Evolutionary conservation across 2,888 invertebrate genomes (phyloP).

Genomic region (Drosophila anceps): DNA sequence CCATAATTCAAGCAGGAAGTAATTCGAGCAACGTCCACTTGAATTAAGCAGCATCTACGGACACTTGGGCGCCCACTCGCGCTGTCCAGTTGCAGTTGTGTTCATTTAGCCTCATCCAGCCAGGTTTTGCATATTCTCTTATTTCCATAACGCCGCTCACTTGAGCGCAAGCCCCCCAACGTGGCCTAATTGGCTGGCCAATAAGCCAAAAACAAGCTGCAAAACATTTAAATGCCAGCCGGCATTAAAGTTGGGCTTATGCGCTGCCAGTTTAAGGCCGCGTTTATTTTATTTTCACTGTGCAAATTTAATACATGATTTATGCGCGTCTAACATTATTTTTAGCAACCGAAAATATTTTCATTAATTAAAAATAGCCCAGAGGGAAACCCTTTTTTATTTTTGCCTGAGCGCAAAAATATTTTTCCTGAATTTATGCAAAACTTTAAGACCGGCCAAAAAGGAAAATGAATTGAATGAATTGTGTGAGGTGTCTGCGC

Average conservation of each 20-base stretch:
- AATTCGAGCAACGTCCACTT: conserved; percentile 59
- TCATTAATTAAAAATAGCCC: conserved; percentile 66
- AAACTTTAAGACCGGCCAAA: conserved; percentile 31
- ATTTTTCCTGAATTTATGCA: conserved; percentile 53
- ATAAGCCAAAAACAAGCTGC: conserved; percentile 33
- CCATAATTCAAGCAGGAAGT: conserved; percentile 37
- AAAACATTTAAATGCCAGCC: conserved; percentile 31
- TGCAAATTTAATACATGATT: conserved; percentile 34
- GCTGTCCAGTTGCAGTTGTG: conserved; percentile 30
- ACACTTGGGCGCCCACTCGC: conserved; percentile 41
- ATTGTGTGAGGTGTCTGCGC: conserved; percentile 18
- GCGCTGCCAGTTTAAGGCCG: conserved; percentile 14
- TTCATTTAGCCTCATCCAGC: background rate
- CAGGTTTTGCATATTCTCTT: conserved; percentile 17
- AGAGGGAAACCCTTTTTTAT: conserved; percentile 54
- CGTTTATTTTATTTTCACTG: background rate
- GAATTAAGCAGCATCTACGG: conserved; percentile 24
- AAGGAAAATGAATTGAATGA: conserved; percentile 46
- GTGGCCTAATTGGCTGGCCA: conserved; percentile 55
- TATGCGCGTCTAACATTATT: conserved; percentile 32
- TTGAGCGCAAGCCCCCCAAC: conserved; percentile 20
- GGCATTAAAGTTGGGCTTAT: conserved; percentile 6
- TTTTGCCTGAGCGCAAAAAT: conserved; percentile 35
- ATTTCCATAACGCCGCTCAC: conserved; percentile 35
- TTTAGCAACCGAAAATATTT: conserved; percentile 52